These are phyloP conservation scores for Drepana arcuata DNA, from an alignment of 1,140 invertebrate species.

Conservation along the genomic window DNA sequence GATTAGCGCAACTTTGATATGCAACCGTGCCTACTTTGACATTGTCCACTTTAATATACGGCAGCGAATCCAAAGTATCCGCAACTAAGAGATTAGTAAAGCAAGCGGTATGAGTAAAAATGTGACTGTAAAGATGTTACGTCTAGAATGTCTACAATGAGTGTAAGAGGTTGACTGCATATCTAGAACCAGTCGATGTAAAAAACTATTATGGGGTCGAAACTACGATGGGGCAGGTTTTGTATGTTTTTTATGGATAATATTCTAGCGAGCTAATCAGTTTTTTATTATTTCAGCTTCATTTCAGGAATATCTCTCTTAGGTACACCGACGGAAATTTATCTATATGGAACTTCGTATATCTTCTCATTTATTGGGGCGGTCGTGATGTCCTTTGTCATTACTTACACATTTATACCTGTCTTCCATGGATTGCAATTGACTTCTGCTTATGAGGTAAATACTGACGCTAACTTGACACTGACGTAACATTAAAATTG, in stretches of 20 bases:
- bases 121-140: background rate
- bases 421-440: conserved; percentile 86
- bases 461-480: conserved; percentile 2
- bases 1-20: too few species aligned
- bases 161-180: background rate
- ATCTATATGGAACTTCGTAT: conserved; percentile 83
- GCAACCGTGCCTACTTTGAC: too few species aligned
- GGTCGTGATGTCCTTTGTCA: conserved; percentile 76
- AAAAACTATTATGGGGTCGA: too few species aligned
- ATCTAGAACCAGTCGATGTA: background rate
- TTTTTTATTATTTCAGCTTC: conserved; percentile 61
- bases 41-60: too few species aligned
- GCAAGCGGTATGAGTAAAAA: background rate
- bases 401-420: conserved; percentile 82
- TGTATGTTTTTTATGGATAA: too few species aligned
- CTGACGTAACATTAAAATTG: background rate
- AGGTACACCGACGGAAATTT: conserved; percentile 88
- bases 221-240: too few species aligned
- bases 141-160: background rate
- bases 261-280: background rate
- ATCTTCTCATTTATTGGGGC: conserved; percentile 76
- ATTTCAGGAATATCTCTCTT: conserved; percentile 77
- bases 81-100: too few species aligned
- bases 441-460: conserved; percentile 88
- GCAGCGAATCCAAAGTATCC: too few species aligned